Conservation (phyloP, 2,888 invertebrate genomes). For the Cenopis cana region DNA sequence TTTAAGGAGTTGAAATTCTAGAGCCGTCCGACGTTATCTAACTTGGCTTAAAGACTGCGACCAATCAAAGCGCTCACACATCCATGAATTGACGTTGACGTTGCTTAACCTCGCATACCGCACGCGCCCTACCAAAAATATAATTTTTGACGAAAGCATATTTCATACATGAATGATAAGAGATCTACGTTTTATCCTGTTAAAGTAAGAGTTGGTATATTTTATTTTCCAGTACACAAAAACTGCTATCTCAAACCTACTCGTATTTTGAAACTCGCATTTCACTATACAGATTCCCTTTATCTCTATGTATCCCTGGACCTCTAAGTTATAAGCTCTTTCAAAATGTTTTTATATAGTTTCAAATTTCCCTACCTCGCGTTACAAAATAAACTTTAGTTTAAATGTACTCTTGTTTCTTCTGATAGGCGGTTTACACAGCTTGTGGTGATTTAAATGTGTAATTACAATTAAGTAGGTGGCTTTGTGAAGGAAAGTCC, state of each 20-base stretch:
- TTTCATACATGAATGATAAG: too few relatives aligned
- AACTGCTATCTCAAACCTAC: not conserved
- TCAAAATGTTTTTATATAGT: slow-evolving; percentile 7
- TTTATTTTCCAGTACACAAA: not conserved
- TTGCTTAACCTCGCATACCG: too few relatives aligned
- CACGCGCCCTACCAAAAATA: too few relatives aligned
- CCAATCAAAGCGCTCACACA: too few relatives aligned
- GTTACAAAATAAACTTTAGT: slow-evolving; percentile 15
- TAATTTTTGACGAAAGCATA: too few relatives aligned
- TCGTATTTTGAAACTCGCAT: not conserved
- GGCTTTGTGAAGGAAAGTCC: not conserved
- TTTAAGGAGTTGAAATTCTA: too few relatives aligned
- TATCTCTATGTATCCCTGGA: not conserved
- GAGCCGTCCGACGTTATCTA: too few relatives aligned
- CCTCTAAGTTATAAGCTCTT: not conserved
- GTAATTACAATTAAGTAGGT: slow-evolving; percentile 26
- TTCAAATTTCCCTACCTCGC: not conserved
- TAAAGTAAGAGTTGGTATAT: not conserved
- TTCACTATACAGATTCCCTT: not conserved
- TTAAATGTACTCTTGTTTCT: slow-evolving; percentile 7
- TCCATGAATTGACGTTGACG: too few relatives aligned
- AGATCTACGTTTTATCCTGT: not conserved
- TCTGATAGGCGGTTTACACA: slow-evolving; percentile 4
- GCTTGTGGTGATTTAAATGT: slow-evolving; percentile 25
- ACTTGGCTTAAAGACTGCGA: too few relatives aligned